Base-by-base conservation (phyloP, 2,113 vertebrate genomes). In the Sorex fumeus region DNA sequence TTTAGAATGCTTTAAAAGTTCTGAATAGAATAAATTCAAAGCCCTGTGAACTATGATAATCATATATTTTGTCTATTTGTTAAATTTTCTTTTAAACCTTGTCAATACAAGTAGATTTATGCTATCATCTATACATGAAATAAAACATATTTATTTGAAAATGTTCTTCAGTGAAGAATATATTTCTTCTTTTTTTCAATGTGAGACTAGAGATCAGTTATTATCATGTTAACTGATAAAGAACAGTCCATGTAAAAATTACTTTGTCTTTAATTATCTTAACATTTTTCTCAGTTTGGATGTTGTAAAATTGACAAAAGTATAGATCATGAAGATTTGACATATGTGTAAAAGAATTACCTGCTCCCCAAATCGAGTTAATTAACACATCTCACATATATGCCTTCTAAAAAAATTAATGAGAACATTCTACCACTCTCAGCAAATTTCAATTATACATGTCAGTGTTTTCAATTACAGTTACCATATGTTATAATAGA, bases 381-480 rank as follows among this genome's bases (percentile, higher is more conserved):
- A 88, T 78, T 88, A 93, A 53, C 30, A 80, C 57, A 79, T 18
- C 2, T 8, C 66, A 53, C 4, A n/a, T 47, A 69, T 75, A 53
- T 75, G 87, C 21, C 3, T 43, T 27, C 53, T 13, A 40, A 40
- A 67, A 30, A 30, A 30, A n/a, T 43, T n/a, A 28, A 15, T 43
- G 28, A 81, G 28, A 87, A 75, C 28, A 82, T 57, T 53, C 19
- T 80, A 4, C 36, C 67, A 34, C 77, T 87, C 21, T 75, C 43
- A 87, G 45, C 34, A 87, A 82, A 66, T 89, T 89, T 93, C 57
- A 84, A 7, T 84, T 74, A 84, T 77, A 66, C 67, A 90, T 12
- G 8, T 57, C 81, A 57, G 53, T 74, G 45, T 57, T 80, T 53
- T 25, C 53, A 57, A 74, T 36, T 74, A 23, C 2, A 74, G 81